Evolutionary conservation across 1,140 invertebrate genomes (phyloP).

Genomic region (Lepidurus apus): DNA sequence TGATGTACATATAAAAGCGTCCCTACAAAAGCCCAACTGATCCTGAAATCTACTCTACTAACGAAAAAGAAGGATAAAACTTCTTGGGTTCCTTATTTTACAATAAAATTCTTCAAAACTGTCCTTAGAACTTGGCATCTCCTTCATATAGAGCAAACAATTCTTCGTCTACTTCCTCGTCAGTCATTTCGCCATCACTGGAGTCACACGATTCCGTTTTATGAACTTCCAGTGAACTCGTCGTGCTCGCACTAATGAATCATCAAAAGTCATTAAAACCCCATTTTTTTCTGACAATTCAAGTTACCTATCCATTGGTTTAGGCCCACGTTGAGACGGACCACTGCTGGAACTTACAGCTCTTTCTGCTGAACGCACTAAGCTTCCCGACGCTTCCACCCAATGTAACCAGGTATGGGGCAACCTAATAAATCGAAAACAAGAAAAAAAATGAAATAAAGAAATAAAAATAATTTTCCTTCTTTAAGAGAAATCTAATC

Average conservation of each 20-base stretch:
- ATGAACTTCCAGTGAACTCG: constrained; percentile 35
- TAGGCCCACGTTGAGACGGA: constrained; percentile 23
- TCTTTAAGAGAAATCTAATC: background rate
- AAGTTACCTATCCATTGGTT: constrained; percentile 30
- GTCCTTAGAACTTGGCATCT: too few species aligned
- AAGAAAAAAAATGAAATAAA: background rate
- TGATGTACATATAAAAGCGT: too few species aligned
- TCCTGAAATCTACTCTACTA: too few species aligned
- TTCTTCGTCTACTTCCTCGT: constrained; percentile 24
- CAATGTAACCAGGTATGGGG: constrained; percentile 33
- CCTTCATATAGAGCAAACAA: background rate
- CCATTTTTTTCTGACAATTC: background rate
- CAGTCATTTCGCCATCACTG: constrained; percentile 31
- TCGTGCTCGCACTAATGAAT: constrained; percentile 31
- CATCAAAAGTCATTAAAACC: background rate
- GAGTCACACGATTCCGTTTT: constrained; percentile 34
- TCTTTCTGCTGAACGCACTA: constrained; percentile 32
- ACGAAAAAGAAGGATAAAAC: too few species aligned
- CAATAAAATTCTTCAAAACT: too few species aligned
- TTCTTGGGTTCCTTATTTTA: too few species aligned
- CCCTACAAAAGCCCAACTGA: too few species aligned
- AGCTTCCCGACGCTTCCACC: constrained; percentile 29
- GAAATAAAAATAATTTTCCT: background rate
- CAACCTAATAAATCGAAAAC: background rate
- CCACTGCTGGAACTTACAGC: constrained; percentile 20